Percentiles rank a stretch among this genome's conserved stretches.
These are phyloP conservation scores for Pterocles gutturalis DNA, from an alignment of 2,113 vertebrate genomes.

Conservation along the genomic window DNA sequence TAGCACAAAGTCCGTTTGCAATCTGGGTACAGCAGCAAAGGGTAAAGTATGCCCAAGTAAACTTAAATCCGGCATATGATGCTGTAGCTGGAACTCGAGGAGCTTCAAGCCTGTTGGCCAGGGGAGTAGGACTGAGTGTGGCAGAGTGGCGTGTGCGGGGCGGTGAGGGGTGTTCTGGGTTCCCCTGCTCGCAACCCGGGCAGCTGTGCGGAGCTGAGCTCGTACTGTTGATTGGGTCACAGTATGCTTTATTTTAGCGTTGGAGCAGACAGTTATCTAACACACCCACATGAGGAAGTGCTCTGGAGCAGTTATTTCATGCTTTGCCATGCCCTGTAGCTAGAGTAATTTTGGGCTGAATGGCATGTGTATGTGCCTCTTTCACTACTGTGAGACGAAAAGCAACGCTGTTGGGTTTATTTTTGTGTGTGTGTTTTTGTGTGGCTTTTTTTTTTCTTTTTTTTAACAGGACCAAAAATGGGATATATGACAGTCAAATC, in stretches of 20 bases:
- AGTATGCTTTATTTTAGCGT: conserved; percentile 73
- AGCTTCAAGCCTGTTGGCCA: background rate
- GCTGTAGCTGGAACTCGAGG: conserved; percentile 55
- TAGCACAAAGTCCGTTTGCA: conserved; percentile 30
- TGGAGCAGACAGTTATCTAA: conserved; percentile 82
- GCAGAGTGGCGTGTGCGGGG: background rate
- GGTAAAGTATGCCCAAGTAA: conserved; percentile 66
- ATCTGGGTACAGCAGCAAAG: conserved; percentile 39
- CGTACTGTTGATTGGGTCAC: conserved; percentile 18
- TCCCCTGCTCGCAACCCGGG: background rate
- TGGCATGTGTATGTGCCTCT: conserved; percentile 61
- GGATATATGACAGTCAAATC: conserved; percentile 41
- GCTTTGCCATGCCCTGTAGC: conserved; percentile 81
- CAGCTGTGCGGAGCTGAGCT: conserved; percentile 48
- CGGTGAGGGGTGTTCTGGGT: background rate
- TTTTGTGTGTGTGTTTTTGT: background rate
- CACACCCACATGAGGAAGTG: conserved; percentile 81
- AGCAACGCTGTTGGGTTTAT: background rate
- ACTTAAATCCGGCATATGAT: conserved; percentile 54
- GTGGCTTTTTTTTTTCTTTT: background rate
- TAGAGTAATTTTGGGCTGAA: conserved; percentile 76
- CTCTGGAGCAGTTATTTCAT: conserved; percentile 82
- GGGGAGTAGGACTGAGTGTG: background rate
- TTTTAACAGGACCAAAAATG: conserved; percentile 12
- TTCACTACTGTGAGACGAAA: conserved; percentile 59